Evolutionary conservation across 2,113 vertebrate genomes (phyloP).

Genomic region (Paramisgurnus dabryanus): DNA sequence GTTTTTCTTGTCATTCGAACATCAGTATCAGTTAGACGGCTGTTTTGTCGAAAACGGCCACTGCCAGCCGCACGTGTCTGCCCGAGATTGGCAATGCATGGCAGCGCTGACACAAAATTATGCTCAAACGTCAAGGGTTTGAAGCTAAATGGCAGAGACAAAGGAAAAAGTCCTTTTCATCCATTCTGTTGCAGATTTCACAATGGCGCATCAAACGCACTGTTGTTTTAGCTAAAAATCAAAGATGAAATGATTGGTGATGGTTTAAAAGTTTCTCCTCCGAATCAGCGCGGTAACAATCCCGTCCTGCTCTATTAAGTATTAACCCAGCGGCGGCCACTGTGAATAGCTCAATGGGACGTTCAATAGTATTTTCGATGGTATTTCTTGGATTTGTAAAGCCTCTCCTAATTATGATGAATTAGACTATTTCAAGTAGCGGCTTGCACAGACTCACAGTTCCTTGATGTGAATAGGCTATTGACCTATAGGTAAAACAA

Average conservation of each 20-base stretch:
- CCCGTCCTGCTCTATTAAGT: slow-evolving; percentile 29
- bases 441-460: slow-evolving; percentile 44
- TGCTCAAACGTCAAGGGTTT: slow-evolving; percentile 7
- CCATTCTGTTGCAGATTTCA: neutral
- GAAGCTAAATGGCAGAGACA: neutral
- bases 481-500: slow-evolving; percentile 59
- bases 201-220: neutral
- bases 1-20: neutral
- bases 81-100: slow-evolving; percentile 16
- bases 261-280: neutral
- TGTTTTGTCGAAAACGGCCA: slow-evolving; percentile 17
- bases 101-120: slow-evolving; percentile 17
- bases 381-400: slow-evolving; percentile 52
- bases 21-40: neutral
- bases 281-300: neutral
- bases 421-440: slow-evolving; percentile 51
- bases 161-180: neutral
- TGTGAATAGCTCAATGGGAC: slow-evolving; percentile 39
- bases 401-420: slow-evolving; percentile 58
- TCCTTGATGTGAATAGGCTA: slow-evolving; percentile 56
- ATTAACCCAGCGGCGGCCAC: slow-evolving; percentile 10
- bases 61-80: slow-evolving; percentile 2
- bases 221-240: neutral
- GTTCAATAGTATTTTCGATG: slow-evolving; percentile 48
- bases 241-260: neutral